Conservation (phyloP, 2,113 vertebrate genomes). For the Oreochromis niloticus region DNA sequence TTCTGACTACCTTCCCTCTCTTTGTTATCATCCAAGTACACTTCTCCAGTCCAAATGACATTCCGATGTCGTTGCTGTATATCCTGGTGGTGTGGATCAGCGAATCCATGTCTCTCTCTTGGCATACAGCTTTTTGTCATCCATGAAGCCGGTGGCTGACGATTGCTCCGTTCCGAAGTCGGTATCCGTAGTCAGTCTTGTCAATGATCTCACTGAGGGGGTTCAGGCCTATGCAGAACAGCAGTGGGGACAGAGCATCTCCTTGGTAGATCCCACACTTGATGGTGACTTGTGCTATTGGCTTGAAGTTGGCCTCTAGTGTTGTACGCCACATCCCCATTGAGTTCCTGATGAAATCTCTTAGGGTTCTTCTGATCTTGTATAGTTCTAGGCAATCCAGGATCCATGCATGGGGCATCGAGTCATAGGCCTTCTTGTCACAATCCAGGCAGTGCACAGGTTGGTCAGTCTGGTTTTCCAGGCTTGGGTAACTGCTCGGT, state of each 20-base stretch:
- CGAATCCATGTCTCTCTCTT: neutral
- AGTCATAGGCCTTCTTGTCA: neutral
- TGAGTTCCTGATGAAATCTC: neutral
- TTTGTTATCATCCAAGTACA: neutral
- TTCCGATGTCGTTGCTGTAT: accelerated
- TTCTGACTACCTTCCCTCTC: accelerated
- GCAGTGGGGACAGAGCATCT: neutral
- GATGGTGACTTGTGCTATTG: neutral
- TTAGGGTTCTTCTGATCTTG: neutral
- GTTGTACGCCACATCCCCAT: neutral
- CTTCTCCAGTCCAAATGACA: neutral
- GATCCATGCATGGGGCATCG: accelerated
- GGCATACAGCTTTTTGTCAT: neutral
- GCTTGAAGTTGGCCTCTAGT: neutral
- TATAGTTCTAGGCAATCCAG: neutral
- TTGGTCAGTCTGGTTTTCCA: neutral
- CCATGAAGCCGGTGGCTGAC: accelerated
- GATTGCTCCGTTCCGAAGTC: neutral
- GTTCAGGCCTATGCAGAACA: accelerated
- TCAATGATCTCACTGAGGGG: neutral
- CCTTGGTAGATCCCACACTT: neutral
- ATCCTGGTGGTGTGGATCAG: neutral
- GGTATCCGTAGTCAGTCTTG: accelerated
- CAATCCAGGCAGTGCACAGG: neutral
- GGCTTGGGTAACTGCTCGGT: accelerated